Evolutionary conservation across 2,888 invertebrate genomes (phyloP).

Genomic region (Pristionchus exspectatus): DNA sequence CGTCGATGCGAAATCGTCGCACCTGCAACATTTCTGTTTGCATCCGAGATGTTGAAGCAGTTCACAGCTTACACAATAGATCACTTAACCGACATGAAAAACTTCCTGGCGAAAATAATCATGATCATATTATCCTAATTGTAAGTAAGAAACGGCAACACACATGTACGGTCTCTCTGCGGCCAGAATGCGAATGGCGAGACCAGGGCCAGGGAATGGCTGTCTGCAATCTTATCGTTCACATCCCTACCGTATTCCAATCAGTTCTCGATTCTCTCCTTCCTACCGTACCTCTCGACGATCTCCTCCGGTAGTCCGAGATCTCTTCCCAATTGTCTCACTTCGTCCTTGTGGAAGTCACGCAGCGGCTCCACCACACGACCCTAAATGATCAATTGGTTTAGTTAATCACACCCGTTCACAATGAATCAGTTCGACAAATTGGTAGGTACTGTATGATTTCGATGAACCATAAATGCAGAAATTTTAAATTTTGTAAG

Average conservation of each 20-base stretch:
- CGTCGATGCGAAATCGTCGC: conserved; percentile 80
- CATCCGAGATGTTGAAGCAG: too few relatives aligned
- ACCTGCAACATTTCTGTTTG: conserved; percentile 82
- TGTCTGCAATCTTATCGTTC: conserved; percentile 83
- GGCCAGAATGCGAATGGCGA: conserved; percentile 96
- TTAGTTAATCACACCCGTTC: not conserved
- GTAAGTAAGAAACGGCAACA: conserved; percentile 80
- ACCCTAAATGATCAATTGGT: conserved; percentile 82
- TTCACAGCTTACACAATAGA: not conserved
- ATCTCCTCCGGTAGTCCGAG: conserved; percentile 90
- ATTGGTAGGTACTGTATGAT: not conserved
- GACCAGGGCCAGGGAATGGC: conserved; percentile 97
- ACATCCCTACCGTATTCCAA: not conserved
- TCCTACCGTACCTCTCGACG: conserved; percentile 83
- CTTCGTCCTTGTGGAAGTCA: conserved; percentile 99
- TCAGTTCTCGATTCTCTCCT: not conserved
- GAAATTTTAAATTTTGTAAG: not conserved
- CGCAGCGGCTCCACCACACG: conserved; percentile 96
- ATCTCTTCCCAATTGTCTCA: conserved; percentile 90
- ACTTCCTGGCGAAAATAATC: not conserved
- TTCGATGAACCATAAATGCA: too few relatives aligned
- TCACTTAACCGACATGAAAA: too few relatives aligned
- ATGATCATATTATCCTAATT: not conserved
- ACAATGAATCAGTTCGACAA: not conserved
- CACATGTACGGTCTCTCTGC: conserved; percentile 95